A percentile compares a stretch with the other conserved stretches of the same genome.
These are phyloP conservation scores for Tipula helvola DNA, from an alignment of 2,888 invertebrate species.

Conservation along the genomic window DNA sequence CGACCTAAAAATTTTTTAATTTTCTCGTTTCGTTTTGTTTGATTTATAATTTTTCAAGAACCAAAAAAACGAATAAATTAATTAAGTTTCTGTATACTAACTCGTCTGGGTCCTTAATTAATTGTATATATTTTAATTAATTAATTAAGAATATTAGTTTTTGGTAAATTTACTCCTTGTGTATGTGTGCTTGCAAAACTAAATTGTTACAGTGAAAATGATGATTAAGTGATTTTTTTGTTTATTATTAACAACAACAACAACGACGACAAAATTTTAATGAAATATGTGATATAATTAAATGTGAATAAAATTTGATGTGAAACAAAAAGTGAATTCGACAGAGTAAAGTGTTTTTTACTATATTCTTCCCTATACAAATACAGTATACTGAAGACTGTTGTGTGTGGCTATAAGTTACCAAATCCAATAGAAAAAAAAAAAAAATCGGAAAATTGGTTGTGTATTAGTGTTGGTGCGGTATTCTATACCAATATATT, in stretches of 20 bases:
- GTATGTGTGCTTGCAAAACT: neutral
- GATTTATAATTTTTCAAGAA: neutral
- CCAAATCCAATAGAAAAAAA: neutral
- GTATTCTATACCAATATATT: neutral
- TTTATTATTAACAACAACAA: neutral
- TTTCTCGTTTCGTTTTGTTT: neutral
- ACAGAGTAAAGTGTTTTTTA: neutral
- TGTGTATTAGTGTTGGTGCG: neutral
- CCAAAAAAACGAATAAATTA: neutral
- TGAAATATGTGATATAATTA: neutral
- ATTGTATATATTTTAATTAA: neutral
- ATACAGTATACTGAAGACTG: neutral
- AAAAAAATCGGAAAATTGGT: neutral
- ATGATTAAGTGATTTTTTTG: neutral
- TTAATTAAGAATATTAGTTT: neutral
- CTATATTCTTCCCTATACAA: neutral
- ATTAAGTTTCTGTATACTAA: neutral
- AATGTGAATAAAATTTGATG: neutral
- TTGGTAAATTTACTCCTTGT: neutral
- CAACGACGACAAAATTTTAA: neutral
- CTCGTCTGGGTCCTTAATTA: neutral
- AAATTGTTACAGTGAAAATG: neutral
- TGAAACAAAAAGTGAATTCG: neutral
- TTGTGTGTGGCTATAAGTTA: neutral
- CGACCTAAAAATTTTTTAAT: neutral